A percentile compares a stretch with the other conserved stretches of the same genome.
phyloP scores from a whole-genome alignment of 2,888 invertebrate species.

The Nemapogon koenigi region DNA sequence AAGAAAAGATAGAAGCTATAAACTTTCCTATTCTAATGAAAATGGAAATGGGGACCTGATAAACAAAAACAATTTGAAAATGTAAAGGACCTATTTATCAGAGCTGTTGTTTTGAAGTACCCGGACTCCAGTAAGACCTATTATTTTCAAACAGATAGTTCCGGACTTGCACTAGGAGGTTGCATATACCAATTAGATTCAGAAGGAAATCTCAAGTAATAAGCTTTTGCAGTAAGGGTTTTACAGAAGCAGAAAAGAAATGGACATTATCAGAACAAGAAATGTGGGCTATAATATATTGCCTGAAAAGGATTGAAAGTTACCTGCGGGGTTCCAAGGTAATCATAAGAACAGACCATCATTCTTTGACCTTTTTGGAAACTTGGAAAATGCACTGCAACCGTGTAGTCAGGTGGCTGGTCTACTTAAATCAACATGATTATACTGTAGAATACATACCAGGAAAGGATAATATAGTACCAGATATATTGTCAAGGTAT shows the following conservation, averaged over 20 bases:
- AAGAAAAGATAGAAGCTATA: slow-evolving; percentile 18
- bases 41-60: slow-evolving; percentile 15
- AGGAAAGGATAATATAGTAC: slow-evolving; percentile 20
- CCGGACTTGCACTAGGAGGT: slow-evolving; percentile 18
- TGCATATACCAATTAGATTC: slow-evolving; percentile 14
- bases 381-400: slow-evolving; percentile 19
- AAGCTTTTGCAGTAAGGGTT: slow-evolving; percentile 19
- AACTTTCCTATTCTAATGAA: slow-evolving; percentile 20
- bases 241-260: slow-evolving; percentile 15
- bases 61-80: slow-evolving; percentile 16
- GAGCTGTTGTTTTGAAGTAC: slow-evolving; percentile 12
- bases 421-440: slow-evolving; percentile 20
- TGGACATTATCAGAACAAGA: slow-evolving; percentile 22
- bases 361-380: slow-evolving; percentile 20
- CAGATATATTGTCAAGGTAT: slow-evolving; percentile 22
- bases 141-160: slow-evolving; percentile 21
- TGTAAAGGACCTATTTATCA: slow-evolving; percentile 16
- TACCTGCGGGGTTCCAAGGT: slow-evolving; percentile 19
- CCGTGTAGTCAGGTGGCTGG: slow-evolving; percentile 20
- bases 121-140: slow-evolving; percentile 13
- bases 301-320: slow-evolving; percentile 20
- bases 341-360: slow-evolving; percentile 21
- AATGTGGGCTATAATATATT: slow-evolving; percentile 19
- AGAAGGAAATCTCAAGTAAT: slow-evolving; percentile 14
- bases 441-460: slow-evolving; percentile 18